These are phyloP conservation scores for Lepisosteus osseus DNA, from an alignment of 2,113 vertebrate species.

Conservation along the genomic window DNA sequence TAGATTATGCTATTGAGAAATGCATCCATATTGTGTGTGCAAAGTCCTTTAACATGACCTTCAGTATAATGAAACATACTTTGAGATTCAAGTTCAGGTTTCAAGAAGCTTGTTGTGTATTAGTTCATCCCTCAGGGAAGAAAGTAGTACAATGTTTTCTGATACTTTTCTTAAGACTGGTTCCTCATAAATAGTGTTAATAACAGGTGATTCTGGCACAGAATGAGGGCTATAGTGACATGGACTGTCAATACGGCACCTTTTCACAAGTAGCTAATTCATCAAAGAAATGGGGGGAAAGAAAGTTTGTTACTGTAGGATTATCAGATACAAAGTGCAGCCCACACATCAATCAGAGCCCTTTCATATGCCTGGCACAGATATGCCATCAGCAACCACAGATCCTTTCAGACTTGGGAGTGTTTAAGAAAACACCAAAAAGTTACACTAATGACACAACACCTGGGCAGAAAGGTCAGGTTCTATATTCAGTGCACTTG, in stretches of 20 bases:
- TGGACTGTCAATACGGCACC: background rate
- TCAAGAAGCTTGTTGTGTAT: too few relatives aligned
- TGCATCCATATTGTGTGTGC: too few relatives aligned
- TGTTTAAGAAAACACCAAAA: conserved; percentile 14
- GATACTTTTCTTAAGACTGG: background rate
- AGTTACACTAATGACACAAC: conserved; percentile 31
- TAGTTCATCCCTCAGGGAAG: background rate
- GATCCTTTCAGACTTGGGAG: background rate
- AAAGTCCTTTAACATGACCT: too few relatives aligned
- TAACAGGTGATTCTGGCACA: background rate
- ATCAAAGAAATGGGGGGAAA: background rate
- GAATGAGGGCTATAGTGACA: background rate
- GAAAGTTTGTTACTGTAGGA: background rate
- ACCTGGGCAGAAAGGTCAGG: conserved; percentile 56
- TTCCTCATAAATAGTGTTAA: background rate
- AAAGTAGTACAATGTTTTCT: too few relatives aligned
- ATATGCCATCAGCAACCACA: conserved; percentile 38
- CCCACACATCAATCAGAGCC: conserved; percentile 54
- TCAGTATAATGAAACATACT: too few relatives aligned
- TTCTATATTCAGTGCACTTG: background rate
- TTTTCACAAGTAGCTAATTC: background rate
- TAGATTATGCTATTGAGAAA: too few relatives aligned
- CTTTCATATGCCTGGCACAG: conserved; percentile 44
- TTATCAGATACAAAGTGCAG: conserved; percentile 2
- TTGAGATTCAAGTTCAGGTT: too few relatives aligned